Evolutionary conservation across 2,113 vertebrate species (phyloP).

Genomic region (Jacana jacana): DNA sequence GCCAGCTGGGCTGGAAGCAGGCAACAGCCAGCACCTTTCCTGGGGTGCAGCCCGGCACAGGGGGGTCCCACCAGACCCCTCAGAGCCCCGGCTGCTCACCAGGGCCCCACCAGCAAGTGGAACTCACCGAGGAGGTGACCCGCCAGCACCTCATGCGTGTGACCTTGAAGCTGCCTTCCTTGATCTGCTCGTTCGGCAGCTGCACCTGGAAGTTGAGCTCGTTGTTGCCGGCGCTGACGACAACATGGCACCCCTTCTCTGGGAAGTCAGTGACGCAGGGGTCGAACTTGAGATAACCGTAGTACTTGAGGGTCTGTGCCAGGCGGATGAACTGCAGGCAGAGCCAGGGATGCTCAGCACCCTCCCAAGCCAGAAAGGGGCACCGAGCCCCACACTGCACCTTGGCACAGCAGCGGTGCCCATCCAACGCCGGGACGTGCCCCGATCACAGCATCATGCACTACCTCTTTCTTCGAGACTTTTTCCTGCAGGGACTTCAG

Average conservation of each 20-base stretch:
- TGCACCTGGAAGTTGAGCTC: constrained; percentile 98
- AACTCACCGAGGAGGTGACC: constrained; percentile 96
- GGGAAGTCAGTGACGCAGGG: constrained; percentile 97
- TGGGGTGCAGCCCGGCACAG: rapidly evolving
- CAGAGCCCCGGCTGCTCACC: not conserved
- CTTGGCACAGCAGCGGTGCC: rapidly evolving
- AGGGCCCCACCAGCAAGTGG: rapidly evolving
- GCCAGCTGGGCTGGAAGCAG: not conserved
- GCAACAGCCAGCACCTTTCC: not conserved
- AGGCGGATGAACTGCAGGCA: constrained; percentile 88
- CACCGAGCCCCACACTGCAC: rapidly evolving
- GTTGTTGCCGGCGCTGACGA: constrained; percentile 95
- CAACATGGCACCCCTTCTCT: constrained; percentile 94
- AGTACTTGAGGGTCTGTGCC: constrained; percentile 96
- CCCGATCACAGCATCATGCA: rapidly evolving
- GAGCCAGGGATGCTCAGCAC: not conserved
- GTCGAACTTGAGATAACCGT: constrained; percentile 95
- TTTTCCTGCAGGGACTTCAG: constrained; percentile 98
- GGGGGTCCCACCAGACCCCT: not conserved
- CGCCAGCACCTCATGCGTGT: constrained; percentile 98
- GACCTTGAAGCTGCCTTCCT: constrained; percentile 98
- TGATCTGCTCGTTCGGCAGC: constrained; percentile 92
- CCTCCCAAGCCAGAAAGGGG: rapidly evolving
- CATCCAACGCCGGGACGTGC: not conserved
- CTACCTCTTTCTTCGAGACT: constrained; percentile 97